These are phyloP conservation scores for Sander vitreus DNA, from an alignment of 2,113 vertebrate genomes.

Conservation along the genomic window DNA sequence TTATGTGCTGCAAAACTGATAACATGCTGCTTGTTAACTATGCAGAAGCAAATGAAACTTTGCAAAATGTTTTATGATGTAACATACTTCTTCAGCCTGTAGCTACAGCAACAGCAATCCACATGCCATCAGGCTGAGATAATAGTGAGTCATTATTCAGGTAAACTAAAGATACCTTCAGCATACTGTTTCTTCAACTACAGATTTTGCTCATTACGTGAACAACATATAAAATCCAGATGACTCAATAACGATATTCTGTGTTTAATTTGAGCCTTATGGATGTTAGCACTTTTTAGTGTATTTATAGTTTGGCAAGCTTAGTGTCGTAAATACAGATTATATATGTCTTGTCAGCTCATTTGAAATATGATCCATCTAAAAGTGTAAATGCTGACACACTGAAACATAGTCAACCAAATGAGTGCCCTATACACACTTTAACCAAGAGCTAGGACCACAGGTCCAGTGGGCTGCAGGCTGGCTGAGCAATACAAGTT, in stretches of 20 bases:
- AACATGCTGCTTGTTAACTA: slow-evolving; percentile 12
- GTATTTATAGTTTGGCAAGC: slow-evolving; percentile 73
- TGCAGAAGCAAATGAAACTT: slow-evolving; percentile 11
- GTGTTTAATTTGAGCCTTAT: slow-evolving; percentile 50
- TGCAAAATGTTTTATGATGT: slow-evolving; percentile 35
- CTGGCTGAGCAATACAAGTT: slow-evolving; percentile 19
- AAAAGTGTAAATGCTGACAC: slow-evolving; percentile 77
- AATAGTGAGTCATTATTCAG: slow-evolving; percentile 40
- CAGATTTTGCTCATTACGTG: slow-evolving; percentile 28
- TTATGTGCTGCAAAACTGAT: slow-evolving; percentile 13
- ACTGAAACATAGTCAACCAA: slow-evolving; percentile 67
- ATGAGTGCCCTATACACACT: slow-evolving; percentile 56
- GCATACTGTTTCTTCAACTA: slow-evolving; percentile 3
- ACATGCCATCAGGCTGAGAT: slow-evolving; percentile 34
- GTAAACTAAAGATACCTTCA: slow-evolving; percentile 37
- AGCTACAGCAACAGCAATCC: slow-evolving; percentile 37
- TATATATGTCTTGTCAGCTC: slow-evolving; percentile 72
- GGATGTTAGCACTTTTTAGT: slow-evolving; percentile 42
- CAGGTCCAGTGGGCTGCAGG: slow-evolving; percentile 41
- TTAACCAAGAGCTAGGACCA: slow-evolving; percentile 34
- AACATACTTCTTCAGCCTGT: slow-evolving; percentile 35
- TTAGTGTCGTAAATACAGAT: slow-evolving; percentile 73
- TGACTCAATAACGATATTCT: slow-evolving; percentile 33
- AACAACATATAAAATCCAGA: slow-evolving; percentile 45
- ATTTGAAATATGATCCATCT: slow-evolving; percentile 75